Evolutionary conservation across 2,797 vertebrate genomes (phyloP).

Genomic region (Anableps anableps): DNA sequence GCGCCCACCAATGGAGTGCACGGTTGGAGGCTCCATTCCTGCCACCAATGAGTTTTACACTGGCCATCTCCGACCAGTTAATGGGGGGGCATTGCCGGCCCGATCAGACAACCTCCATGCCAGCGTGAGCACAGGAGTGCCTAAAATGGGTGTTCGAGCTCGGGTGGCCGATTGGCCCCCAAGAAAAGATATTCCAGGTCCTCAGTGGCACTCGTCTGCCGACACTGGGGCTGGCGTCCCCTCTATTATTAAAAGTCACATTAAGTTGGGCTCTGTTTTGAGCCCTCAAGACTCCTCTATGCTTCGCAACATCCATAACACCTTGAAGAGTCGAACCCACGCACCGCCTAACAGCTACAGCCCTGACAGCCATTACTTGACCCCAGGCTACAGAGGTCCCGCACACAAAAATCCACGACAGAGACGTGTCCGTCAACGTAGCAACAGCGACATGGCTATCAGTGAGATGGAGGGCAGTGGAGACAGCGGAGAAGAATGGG

Average conservation of each 20-base stretch:
- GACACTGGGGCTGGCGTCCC: constrained; percentile 64
- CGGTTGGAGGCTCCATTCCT: constrained; percentile 86
- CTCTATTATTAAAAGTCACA: constrained; percentile 85
- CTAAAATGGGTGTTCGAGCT: constrained; percentile 97
- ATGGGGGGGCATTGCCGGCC: constrained; percentile 83
- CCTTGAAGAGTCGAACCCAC: constrained; percentile 89
- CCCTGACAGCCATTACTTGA: constrained; percentile 87
- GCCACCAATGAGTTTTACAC: constrained; percentile 95
- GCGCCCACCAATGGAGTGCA: constrained; percentile 90
- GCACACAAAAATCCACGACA: constrained; percentile 86
- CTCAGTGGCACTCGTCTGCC: constrained; percentile 62
- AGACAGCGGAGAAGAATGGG: constrained; percentile 94
- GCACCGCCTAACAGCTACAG: constrained; percentile 70
- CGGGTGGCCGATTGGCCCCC: constrained; percentile 98
- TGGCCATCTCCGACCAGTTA: constrained; percentile 89
- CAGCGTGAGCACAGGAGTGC: constrained; percentile 88
- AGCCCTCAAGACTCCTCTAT: constrained; percentile 92
- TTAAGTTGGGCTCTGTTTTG: constrained; percentile 87
- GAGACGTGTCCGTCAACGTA: constrained; percentile 91
- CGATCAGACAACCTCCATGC: constrained; percentile 89
- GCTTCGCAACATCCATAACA: constrained; percentile 94
- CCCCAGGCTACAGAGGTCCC: constrained; percentile 86
- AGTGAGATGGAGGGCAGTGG: constrained; percentile 94
- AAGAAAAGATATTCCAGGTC: constrained; percentile 84
- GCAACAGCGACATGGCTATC: constrained; percentile 97